Evolutionary conservation across 2,113 vertebrate species (phyloP).

Genomic region (Eptesicus fuscus): DNA sequence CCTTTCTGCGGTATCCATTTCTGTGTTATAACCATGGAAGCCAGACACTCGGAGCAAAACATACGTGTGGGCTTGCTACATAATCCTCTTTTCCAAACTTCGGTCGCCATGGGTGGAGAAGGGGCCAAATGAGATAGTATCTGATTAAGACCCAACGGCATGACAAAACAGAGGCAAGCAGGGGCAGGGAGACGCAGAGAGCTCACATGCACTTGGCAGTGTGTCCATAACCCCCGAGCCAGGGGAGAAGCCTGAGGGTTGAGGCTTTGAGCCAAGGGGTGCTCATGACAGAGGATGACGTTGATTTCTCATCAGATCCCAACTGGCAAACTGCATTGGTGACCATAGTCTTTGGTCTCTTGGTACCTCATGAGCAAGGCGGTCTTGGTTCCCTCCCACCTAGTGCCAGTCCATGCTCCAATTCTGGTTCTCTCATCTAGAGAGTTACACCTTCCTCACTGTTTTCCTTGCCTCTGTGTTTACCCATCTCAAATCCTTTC

Average conservation of each 20-base stretch:
- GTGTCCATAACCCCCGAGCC: neutral
- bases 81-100: constrained; percentile 53
- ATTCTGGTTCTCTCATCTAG: neutral
- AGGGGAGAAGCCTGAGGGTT: neutral
- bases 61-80: neutral
- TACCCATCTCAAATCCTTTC: neutral
- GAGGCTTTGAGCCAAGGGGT: neutral
- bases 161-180: constrained; percentile 29
- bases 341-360: neutral
- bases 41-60: constrained; percentile 49
- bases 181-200: neutral
- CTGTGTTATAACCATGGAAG: constrained; percentile 60
- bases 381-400: neutral
- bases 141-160: constrained; percentile 29
- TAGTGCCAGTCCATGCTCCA: neutral
- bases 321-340: neutral
- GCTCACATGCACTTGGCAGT: neutral
- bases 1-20: constrained; percentile 37
- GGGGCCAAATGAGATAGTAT: constrained; percentile 31
- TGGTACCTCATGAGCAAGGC: neutral
- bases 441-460: neutral
- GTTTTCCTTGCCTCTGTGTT: neutral
- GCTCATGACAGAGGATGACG: neutral
- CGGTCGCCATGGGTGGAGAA: constrained; percentile 2
- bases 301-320: neutral